A percentile compares a stretch with the other conserved stretches of the same genome.
phyloP scores from a whole-genome alignment of 2,113 vertebrate genomes.

The pig (Sus scrofa) region T2T-Sscrofa CM000827.6:71951001-71951500 shows the following conservation, averaged over 20 bases:
- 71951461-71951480: background rate
- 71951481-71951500: slow-evolving; percentile 17
- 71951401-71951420: background rate
- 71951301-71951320: background rate
- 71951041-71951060: background rate
- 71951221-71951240: background rate
- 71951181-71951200: background rate
- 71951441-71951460: background rate
- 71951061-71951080: background rate
- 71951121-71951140: background rate
- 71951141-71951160: slow-evolving; percentile 1
- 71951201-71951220: slow-evolving; percentile 13
- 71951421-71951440: background rate
- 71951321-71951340: background rate
- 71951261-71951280: background rate
- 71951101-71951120: background rate
- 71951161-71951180: slow-evolving; percentile 25
- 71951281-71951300: background rate
- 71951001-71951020: background rate
- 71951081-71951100: slow-evolving; percentile 28
- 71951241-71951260: background rate
- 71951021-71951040: background rate
- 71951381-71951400: background rate
- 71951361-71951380: slow-evolving; percentile 9
- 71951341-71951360: background rate